Evolutionary conservation across 2,888 invertebrate species (phyloP).

Genomic region (Protonemura montana): DNA sequence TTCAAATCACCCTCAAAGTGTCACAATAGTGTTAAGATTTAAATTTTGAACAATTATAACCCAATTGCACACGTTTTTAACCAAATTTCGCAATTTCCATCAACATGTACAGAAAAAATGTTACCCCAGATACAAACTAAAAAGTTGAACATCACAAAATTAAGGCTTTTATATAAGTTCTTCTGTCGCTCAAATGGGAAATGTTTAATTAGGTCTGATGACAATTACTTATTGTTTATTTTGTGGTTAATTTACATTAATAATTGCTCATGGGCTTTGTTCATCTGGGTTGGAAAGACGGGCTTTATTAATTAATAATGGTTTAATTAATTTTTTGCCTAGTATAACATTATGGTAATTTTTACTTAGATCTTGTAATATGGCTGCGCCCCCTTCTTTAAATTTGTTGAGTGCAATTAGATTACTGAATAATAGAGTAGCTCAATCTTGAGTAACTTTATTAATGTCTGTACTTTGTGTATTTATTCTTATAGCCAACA

Average conservation of each 20-base stretch:
- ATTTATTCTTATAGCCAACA: slow-evolving; percentile 71
- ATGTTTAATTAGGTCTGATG: slow-evolving; percentile 62
- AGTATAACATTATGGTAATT: slow-evolving; percentile 64
- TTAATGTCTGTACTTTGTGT: slow-evolving; percentile 68
- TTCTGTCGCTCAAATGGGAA: slow-evolving; percentile 74
- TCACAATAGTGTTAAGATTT: no score
- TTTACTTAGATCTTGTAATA: slow-evolving; percentile 70
- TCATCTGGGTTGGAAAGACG: slow-evolving; percentile 69
- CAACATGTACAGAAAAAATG: no score
- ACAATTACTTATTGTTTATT: slow-evolving; percentile 65
- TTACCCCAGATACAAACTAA: no score
- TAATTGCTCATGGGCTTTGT: slow-evolving; percentile 72
- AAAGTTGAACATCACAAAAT: no score
- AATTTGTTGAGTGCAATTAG: slow-evolving; percentile 74
- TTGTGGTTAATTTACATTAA: slow-evolving; percentile 65
- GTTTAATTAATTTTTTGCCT: slow-evolving; percentile 68
- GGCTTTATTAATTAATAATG: slow-evolving; percentile 65
- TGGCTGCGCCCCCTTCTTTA: slow-evolving; percentile 71
- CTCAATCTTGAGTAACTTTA: slow-evolving; percentile 63
- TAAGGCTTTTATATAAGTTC: no score
- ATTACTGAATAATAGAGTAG: slow-evolving; percentile 67
- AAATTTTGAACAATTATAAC: no score
- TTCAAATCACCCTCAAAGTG: no score
- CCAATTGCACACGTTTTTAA: no score
- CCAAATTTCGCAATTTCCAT: no score